Evolutionary conservation across 1,140 invertebrate species (phyloP), one percentile per base, ranked within the genome.

Genomic region (Parasteatoda tepidariorum): DNA sequence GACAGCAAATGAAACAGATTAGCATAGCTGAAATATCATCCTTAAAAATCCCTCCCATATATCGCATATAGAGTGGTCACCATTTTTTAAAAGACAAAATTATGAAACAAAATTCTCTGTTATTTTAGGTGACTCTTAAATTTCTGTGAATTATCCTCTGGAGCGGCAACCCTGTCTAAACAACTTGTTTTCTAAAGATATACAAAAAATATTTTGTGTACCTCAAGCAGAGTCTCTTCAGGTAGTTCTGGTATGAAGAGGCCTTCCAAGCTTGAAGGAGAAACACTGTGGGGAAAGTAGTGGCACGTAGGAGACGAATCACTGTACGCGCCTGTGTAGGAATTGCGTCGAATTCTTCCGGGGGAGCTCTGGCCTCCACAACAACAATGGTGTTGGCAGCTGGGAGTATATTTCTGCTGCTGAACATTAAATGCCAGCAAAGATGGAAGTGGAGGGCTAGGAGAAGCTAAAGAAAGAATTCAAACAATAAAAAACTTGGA

Each of bases 161-260:
- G n/a, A n/a, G n/a, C n/a, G n/a, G n/a, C n/a, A n/a, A n/a, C n/a
- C n/a, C n/a, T n/a, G n/a, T n/a, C n/a, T n/a, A n/a, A n/a, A n/a
- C n/a, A n/a, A n/a, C n/a, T n/a, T n/a, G n/a, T n/a, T n/a, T n/a
- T n/a, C n/a, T n/a, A n/a, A n/a, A n/a, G n/a, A n/a, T n/a, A n/a
- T n/a, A n/a, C n/a, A n/a, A n/a, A n/a, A n/a, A n/a, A n/a, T n/a
- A n/a, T n/a, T n/a, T n/a, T n/a, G 28, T 89, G 89, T 86, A 94
- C 93, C 87, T 97, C 96, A 84, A 98, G 92, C 24, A 99, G 91
- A 26, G 97, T 98, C 90, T 99, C 97, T 89, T 98, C 96, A 48
- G 96, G 95, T 74, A 99, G 89, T 88, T 98, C 97, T 31, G 94
- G 92, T 30, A 95, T 92, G 90, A 97, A 98, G 78, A 93, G 93